Base-by-base conservation (phyloP, 2,113 vertebrate genomes). In the Crotalus helleri region DNA sequence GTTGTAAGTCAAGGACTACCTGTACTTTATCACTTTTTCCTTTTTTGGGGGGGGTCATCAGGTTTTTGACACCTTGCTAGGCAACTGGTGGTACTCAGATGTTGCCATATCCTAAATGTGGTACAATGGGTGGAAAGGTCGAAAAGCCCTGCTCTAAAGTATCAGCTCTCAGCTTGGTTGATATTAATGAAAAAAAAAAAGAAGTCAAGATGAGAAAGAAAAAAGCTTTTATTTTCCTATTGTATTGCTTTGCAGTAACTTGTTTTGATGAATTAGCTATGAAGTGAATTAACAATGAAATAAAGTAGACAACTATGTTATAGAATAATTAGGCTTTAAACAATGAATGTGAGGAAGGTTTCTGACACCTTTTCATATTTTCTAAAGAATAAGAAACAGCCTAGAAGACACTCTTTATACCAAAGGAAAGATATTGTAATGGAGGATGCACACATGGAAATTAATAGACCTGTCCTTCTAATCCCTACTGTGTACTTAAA, bases 81-180 rank as follows among this genome's bases (percentile, higher is more conserved):
- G 44, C 44, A 3, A 44, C 3, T 44, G 44, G 44, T 44, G 44
- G 44, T 44, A 44, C 44, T n/a, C n/a, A n/a, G n/a, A n/a, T n/a
- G n/a, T n/a, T n/a, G n/a, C n/a, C n/a, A n/a, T n/a, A n/a, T n/a
- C n/a, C n/a, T n/a, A n/a, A n/a, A n/a, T n/a, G n/a, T n/a, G 44
- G 44, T 44, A 44, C 44, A 44, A 44, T 44, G 44, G 44, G 44
- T 44, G 44, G 3, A 44, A 44, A 44, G 3, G 44, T 44, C 44
- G 3, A 44, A 44, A 44, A 44, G 44, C 44, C 44, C 44, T 44
- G 15, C 29, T 90, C 46, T 85, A 90, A 51, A 85, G 86, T 61
- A 93, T 57, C 59, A 91, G 59, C 74, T 91, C 15, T 59, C 55
- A 91, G 33, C 11, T 87, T 90, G 92, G 92, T 26, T 90, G 92